Evolutionary conservation across 2,113 vertebrate genomes (phyloP), one percentile per base, ranked within the genome.

Genomic region (Ptychochromis oligacanthus): DNA sequence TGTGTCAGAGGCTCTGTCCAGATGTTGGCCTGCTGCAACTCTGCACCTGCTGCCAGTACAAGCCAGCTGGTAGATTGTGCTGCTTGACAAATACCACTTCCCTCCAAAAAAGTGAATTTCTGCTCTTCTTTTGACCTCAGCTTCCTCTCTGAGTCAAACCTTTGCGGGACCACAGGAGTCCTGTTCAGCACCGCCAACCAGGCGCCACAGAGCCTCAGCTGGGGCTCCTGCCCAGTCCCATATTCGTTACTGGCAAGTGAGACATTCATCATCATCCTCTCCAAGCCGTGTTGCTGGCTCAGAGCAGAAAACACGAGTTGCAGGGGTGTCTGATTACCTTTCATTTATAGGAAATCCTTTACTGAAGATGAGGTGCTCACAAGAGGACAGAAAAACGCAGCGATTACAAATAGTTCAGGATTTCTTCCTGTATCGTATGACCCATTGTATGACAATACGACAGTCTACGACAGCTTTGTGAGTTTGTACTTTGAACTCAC

Each of bases 1-100:
- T 36, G 46, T 76, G 80, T 84, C 86, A 86, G 57, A 80, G 65
- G 64, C 62, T 87, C 60, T 82, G 88, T 87, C 94, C 94, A 95
- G 93, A 95, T 95, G 94, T 93, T 83, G 77, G 61, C 58, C 72
- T 85, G 83, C 82, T 70, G 90, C 67, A 91, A 82, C 49, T 83
- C 79, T 87, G 90, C 94, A 96, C 95, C 95, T 95, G 94, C 93
- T 95, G 77, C 80, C 72, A 81, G 82, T 22, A 75, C 61, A 36
- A 84, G 86, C 75, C 89, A 92, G 91, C 82, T 84, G 90, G 72
- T 72, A 89, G 75, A 77, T 26, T 28, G 6, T 12, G 79, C 49
- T 49, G 75, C 79, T 70, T 31, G 80, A 86, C 46, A 84, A 86
- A 84, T 79, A 86, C 46, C 58, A 11, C 22, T 28, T 56, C 60